Base-by-base conservation (phyloP, 2,113 vertebrate species). In the Dissostichus mawsoni region DNA sequence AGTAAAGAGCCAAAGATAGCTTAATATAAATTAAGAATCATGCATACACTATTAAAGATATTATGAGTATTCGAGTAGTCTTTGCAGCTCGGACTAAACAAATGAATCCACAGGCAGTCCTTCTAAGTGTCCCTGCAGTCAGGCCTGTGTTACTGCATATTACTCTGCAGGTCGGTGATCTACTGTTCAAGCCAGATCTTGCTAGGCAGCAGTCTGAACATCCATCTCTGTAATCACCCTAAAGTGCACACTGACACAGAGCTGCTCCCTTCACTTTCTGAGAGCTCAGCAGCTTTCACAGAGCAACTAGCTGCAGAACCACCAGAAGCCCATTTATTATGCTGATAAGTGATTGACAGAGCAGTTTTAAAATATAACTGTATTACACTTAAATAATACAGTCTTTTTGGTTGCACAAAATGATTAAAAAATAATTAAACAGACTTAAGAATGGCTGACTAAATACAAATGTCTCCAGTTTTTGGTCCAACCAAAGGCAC, bases 241-340 rank as follows among this genome's bases (percentile, higher is more conserved):
- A 84, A 85, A 89, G 76, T 86, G 85, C 89, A 72, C 13, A 23
- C 45, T 52, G 69, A 81, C 75, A 88, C 72, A 20, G 72, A 80
- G 25, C 50, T 36, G 62, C 73, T 69, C 65, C 66, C 86, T 69
- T 87, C 69, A 59, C 68, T 85, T 91, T 87, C 80, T 78, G 51
- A 82, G 58, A 78, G 63, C 83, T 88, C 90, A 91, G 87, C 87
- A 88, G 75, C 80, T 83, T 91, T 85, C 67, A 76, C 55, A 68
- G 64, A 84, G 76, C 80, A 68, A 67, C 63, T 8, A n/a, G 76
- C 84, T 56, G 91, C 89, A 76, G 76, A 71, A 67, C 84, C 84
- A 86, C 80, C 74, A 74, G 51, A 5, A 81, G 58, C 59, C n/a
- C 67, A 11, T 52, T 59, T 61, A 79, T 79, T 74, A 73, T 64